Conservation (phyloP, 2,797 vertebrate genomes). For the Melanogrammus aeglefinus region DNA sequence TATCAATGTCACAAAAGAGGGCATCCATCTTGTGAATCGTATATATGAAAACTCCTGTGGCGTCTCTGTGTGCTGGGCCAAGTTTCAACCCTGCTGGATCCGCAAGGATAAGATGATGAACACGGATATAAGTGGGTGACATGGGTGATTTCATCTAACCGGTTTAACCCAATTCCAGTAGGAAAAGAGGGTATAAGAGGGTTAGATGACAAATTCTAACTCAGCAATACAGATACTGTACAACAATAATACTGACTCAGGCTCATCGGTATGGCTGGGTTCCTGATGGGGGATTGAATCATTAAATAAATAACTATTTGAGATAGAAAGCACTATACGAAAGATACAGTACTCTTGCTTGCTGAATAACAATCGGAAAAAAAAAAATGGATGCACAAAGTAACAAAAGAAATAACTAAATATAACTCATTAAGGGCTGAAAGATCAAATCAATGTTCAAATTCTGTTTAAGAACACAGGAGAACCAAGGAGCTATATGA, state of each 20-base stretch:
- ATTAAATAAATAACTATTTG: background rate
- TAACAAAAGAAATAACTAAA: slow-evolving; percentile 37
- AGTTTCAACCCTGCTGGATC: slow-evolving; percentile 45
- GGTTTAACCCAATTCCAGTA: slow-evolving; percentile 26
- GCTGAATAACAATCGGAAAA: slow-evolving; percentile 33
- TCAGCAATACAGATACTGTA: background rate
- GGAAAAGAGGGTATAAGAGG: too few species aligned
- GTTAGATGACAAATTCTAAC: slow-evolving; percentile 21
- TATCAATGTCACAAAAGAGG: slow-evolving; percentile 33
- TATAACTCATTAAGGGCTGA: too few species aligned
- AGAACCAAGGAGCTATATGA: background rate
- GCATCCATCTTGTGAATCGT: slow-evolving; percentile 40
- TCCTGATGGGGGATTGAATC: too few species aligned
- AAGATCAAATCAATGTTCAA: too few species aligned
- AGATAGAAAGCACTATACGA: too few species aligned
- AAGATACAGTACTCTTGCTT: slow-evolving; percentile 3
- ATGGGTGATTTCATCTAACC: slow-evolving; percentile 51
- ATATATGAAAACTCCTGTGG: slow-evolving; percentile 33
- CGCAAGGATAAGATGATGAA: slow-evolving; percentile 49
- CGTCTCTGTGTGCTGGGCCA: slow-evolving; percentile 28
- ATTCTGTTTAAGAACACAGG: background rate
- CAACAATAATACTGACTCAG: background rate
- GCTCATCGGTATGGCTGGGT: too few species aligned
- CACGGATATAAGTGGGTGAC: slow-evolving; percentile 51
- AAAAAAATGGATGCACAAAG: slow-evolving; percentile 23